Conservation (phyloP, 23 tunicate species). For the Oikopleura dioica region DNA sequence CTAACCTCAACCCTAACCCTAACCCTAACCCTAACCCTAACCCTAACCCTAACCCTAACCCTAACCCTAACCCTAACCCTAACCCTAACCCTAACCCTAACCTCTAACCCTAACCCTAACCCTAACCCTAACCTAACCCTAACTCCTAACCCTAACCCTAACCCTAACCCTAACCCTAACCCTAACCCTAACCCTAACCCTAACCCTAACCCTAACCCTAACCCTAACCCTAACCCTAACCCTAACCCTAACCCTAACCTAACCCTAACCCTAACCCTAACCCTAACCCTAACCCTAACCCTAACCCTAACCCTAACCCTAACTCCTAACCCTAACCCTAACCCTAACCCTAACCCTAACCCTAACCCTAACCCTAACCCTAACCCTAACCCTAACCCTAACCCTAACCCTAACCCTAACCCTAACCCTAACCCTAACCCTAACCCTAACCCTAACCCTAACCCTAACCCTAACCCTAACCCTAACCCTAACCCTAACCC, state of each 20-base stretch:
- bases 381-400: slow-evolving; percentile 17
- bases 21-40: slow-evolving; percentile 19
- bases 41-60: slow-evolving; percentile 16
- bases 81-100: too few species aligned
- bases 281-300: slow-evolving; percentile 24
- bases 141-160: too few species aligned
- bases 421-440: slow-evolving; percentile 21
- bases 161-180: background rate
- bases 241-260: too few species aligned
- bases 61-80: slow-evolving; percentile 15
- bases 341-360: slow-evolving; percentile 17
- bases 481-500: slow-evolving; percentile 24
- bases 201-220: slow-evolving; percentile 1
- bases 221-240: slow-evolving; percentile 3
- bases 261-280: slow-evolving; percentile 17
- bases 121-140: too few species aligned
- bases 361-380: slow-evolving; percentile 16
- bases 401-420: slow-evolving; percentile 17
- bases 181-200: background rate
- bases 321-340: too few species aligned
- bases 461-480: slow-evolving; percentile 24
- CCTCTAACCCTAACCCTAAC: too few species aligned
- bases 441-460: slow-evolving; percentile 23
- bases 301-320: slow-evolving; percentile 27
- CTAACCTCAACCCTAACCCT: slow-evolving; percentile 16